A percentile compares a stretch with the other conserved stretches of the same genome.
phyloP scores from a whole-genome alignment of 2,113 vertebrate genomes.

The Phrynosoma blainvillii region DNA sequence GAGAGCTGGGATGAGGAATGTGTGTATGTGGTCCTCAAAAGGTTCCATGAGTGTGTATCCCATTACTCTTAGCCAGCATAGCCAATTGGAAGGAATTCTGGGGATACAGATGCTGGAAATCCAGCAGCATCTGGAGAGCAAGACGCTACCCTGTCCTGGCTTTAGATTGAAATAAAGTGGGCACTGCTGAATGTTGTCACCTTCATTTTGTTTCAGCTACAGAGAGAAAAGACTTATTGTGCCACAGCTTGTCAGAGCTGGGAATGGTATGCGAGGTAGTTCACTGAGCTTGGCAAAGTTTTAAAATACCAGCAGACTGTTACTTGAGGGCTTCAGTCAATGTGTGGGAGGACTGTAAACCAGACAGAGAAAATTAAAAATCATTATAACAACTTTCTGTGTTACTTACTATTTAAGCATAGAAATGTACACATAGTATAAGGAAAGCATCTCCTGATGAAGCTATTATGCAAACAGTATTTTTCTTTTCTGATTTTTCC shows the following conservation, averaged over 20 bases:
- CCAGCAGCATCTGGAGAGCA: not conserved
- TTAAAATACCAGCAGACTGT: not conserved
- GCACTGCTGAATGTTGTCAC: not conserved
- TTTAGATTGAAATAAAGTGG: not conserved
- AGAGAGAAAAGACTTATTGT: not conserved
- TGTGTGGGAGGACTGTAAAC: not conserved
- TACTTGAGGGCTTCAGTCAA: not conserved
- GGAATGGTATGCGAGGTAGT: not conserved
- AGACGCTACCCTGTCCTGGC: not conserved
- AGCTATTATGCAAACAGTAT: not conserved
- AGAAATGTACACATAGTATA: not conserved
- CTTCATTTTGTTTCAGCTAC: not conserved
- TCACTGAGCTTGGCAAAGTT: not conserved
- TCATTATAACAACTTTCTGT: not conserved
- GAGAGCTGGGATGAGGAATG: not conserved
- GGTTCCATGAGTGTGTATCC: no score
- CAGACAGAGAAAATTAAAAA: not conserved
- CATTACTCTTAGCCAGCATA: not conserved
- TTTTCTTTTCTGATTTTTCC: slow-evolving; percentile 43
- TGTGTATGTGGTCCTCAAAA: not conserved
- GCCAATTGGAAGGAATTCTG: no score
- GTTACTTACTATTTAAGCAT: not conserved
- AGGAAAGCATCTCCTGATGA: not conserved
- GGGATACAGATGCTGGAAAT: not conserved
- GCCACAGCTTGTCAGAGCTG: not conserved